phyloP scores from a whole-genome alignment of 2,113 vertebrate genomes.

The Tachysurus vachellii region DNA sequence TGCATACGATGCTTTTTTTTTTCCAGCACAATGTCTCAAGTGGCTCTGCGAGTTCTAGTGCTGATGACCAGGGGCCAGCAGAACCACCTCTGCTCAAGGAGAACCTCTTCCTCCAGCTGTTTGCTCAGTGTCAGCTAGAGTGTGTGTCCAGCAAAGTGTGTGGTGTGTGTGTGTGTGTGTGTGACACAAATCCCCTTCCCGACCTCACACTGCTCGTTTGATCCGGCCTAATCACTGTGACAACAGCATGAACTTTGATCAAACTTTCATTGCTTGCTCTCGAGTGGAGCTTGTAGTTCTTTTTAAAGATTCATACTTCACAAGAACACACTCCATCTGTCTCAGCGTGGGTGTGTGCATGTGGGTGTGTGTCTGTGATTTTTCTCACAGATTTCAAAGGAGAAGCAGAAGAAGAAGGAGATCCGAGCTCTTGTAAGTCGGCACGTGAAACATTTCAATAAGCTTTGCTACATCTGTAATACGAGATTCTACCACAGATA shows the following conservation, averaged over 20 bases:
- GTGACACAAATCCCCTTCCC: not conserved
- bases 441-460: conserved; percentile 30
- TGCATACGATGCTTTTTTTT: conserved; percentile 43
- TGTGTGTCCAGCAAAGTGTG: conserved; percentile 11
- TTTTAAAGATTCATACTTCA: conserved; percentile 50
- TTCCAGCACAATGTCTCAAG: conserved; percentile 28
- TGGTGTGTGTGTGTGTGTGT: conserved; percentile 26
- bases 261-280: conserved; percentile 42
- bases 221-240: conserved; percentile 48
- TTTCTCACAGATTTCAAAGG: conserved; percentile 46
- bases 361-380: conserved; percentile 16
- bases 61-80: conserved; percentile 36
- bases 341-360: conserved; percentile 45
- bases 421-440: not conserved
- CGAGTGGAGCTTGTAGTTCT: conserved; percentile 34
- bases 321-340: conserved; percentile 50
- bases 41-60: conserved; percentile 41
- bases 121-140: not conserved
- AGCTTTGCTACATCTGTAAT: conserved; percentile 38
- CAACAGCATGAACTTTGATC: conserved; percentile 53
- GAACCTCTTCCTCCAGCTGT: conserved; percentile 1
- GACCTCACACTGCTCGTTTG: conserved; percentile 23
- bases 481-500: conserved; percentile 46
- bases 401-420: not conserved
- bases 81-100: not conserved